A percentile compares a stretch with the other conserved stretches of the same genome.
These are phyloP conservation scores for Apis florea DNA, from an alignment of 1,140 invertebrate genomes.

Conservation along the genomic window DNA sequence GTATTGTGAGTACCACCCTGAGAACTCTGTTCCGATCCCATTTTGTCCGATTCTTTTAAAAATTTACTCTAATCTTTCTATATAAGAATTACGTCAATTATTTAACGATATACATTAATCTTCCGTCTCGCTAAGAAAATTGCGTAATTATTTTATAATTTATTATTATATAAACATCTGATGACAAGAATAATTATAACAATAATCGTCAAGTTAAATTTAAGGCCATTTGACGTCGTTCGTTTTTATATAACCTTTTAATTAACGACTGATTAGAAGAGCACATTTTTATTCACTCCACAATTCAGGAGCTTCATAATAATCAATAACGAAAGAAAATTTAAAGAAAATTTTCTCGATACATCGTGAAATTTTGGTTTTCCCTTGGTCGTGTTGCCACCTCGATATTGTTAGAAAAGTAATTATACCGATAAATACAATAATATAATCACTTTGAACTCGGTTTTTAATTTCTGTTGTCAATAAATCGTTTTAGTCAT, in stretches of 20 bases:
- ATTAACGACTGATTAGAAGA: background rate
- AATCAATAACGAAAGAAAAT: slow-evolving; percentile 4
- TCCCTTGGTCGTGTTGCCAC: background rate
- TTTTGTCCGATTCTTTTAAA: slow-evolving; percentile 50
- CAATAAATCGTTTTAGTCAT: slow-evolving; percentile 39
- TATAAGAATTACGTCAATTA: background rate
- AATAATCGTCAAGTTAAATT: slow-evolving; percentile 38
- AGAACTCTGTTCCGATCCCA: slow-evolving; percentile 84
- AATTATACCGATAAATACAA: background rate
- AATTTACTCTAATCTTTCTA: background rate
- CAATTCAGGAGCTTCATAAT: background rate
- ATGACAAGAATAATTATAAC: background rate
- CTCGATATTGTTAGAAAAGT: background rate
- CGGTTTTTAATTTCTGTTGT: slow-evolving; percentile 23
- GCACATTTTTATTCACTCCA: slow-evolving; percentile 32
- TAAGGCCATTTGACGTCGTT: slow-evolving; percentile 13
- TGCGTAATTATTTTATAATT: background rate
- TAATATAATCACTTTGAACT: background rate
- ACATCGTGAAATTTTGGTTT: background rate
- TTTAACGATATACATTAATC: background rate
- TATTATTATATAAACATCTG: too few relatives aligned
- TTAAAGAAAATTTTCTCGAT: background rate
- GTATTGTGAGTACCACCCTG: slow-evolving; percentile 70
- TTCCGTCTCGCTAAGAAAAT: background rate
- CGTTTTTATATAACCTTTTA: background rate